phyloP scores from a whole-genome alignment of 2,113 vertebrate genomes.

The Ammodytes dubius region DNA sequence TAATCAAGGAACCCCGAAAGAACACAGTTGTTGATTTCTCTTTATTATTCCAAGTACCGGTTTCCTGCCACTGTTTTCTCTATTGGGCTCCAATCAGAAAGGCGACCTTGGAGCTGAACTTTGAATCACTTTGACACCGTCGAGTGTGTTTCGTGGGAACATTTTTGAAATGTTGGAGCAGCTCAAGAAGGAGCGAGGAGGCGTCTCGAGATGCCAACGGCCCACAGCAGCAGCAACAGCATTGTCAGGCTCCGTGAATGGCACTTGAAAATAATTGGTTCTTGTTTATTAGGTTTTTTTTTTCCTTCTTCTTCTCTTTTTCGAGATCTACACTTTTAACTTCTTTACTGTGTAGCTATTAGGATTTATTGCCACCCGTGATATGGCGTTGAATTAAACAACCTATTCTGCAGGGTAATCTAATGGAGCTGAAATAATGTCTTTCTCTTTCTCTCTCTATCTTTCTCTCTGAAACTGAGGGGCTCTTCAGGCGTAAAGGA shows the following conservation, averaged over 20 bases:
- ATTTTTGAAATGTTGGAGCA: conserved; percentile 44
- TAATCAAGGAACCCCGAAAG: conserved; percentile 50
- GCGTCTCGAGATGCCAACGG: conserved; percentile 41
- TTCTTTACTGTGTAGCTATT: conserved; percentile 73
- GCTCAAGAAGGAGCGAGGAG: conserved; percentile 32
- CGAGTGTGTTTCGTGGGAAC: conserved; percentile 56
- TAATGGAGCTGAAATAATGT: conserved; percentile 83
- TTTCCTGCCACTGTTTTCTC: conserved; percentile 20
- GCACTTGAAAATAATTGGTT: conserved; percentile 78
- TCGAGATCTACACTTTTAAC: conserved; percentile 71
- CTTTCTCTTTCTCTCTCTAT: conserved; percentile 63
- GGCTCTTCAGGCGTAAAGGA: conserved; percentile 75
- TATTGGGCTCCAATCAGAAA: conserved; percentile 58
- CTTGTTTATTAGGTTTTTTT: conserved; percentile 73
- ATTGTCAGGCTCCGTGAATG: conserved; percentile 34
- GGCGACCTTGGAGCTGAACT: conserved; percentile 37
- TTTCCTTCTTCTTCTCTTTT: conserved; percentile 32
- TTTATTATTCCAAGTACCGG: conserved; percentile 52
- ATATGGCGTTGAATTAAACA: conserved; percentile 75
- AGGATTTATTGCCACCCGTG: conserved; percentile 72
- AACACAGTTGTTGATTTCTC: conserved; percentile 62
- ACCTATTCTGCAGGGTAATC: conserved; percentile 72
- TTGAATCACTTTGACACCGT: conserved; percentile 43
- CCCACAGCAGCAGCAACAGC: conserved; percentile 35
- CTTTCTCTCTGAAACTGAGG: conserved; percentile 69